Conservation (phyloP, 2,888 invertebrate species). For the Serrognathus titanus region DNA sequence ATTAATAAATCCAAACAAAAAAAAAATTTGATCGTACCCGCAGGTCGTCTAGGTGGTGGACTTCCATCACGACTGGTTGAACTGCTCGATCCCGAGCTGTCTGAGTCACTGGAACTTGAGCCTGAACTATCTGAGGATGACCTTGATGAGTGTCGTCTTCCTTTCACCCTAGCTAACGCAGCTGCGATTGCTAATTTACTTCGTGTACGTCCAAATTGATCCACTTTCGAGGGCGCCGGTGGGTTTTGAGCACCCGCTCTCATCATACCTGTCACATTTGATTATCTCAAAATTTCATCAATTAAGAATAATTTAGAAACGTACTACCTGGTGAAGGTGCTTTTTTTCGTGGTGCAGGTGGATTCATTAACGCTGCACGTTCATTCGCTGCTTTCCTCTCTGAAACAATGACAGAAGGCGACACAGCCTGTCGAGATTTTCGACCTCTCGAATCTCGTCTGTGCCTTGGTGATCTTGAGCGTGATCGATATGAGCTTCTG, state of each 20-base stretch:
- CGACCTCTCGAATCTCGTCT: conserved; percentile 20
- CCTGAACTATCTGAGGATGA: conserved; percentile 55
- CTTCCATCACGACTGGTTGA: conserved; percentile 52
- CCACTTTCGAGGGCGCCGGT: conserved; percentile 52
- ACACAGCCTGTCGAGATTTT: conserved; percentile 44
- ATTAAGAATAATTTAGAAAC: no score
- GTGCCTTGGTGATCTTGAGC: conserved; percentile 45
- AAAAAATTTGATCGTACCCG: conserved; percentile 27
- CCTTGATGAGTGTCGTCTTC: conserved; percentile 48
- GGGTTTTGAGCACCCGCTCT: conserved; percentile 57
- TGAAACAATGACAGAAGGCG: conserved; percentile 63
- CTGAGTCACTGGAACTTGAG: conserved; percentile 56
- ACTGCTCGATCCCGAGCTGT: conserved; percentile 55
- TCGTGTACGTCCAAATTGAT: conserved; percentile 42
- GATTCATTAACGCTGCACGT: conserved; percentile 71
- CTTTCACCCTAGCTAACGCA: conserved; percentile 44
- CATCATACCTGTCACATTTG: conserved; percentile 46
- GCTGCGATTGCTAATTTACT: conserved; percentile 47
- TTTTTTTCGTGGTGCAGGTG: conserved; percentile 63
- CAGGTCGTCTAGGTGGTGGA: conserved; percentile 44
- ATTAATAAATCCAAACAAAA: not conserved
- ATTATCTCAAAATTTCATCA: not conserved
- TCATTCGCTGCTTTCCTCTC: conserved; percentile 63
- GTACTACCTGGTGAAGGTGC: conserved; percentile 51
- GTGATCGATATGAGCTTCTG: conserved; percentile 45